A percentile compares a stretch with the other conserved stretches of the same genome.
phyloP scores from a whole-genome alignment of 1,140 invertebrate species.

The Neoseiulus cucumeris region DNA sequence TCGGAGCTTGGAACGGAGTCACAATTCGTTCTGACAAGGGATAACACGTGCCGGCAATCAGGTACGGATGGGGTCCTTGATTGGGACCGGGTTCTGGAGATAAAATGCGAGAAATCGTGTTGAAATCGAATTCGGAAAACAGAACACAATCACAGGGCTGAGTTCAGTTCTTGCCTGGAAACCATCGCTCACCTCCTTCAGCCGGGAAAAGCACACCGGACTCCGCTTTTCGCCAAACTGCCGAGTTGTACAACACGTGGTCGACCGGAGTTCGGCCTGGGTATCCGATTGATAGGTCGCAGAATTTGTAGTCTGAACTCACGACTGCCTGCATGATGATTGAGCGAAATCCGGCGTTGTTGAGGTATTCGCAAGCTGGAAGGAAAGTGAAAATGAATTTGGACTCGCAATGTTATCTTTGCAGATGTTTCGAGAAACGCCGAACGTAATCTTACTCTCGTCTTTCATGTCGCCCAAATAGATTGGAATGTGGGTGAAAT shows the following conservation, averaged over 20 bases:
- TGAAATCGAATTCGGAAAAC: not conserved
- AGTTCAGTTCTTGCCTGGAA: not conserved
- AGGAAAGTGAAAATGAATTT: not conserved
- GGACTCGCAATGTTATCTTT: no score
- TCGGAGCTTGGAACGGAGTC: not conserved
- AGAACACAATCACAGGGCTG: not conserved
- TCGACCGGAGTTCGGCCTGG: constrained; percentile 8
- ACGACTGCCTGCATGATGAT: constrained; percentile 8
- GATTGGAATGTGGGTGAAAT: constrained; percentile 1
- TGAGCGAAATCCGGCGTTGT: not conserved
- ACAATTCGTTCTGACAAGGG: constrained; percentile 1
- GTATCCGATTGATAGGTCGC: not conserved
- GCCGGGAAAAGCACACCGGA: not conserved
- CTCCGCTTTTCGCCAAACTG: constrained; percentile 4
- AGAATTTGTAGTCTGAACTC: constrained; percentile 1
- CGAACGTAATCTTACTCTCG: not conserved
- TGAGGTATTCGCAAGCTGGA: constrained; percentile 2
- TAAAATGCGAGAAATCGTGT: not conserved
- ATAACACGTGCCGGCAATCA: not conserved
- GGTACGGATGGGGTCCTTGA: constrained; percentile 3
- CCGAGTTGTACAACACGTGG: not conserved
- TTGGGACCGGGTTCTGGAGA: not conserved
- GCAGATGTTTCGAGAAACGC: no score
- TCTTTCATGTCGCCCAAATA: not conserved
- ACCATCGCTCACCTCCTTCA: not conserved